Base-by-base conservation (phyloP, 1,140 invertebrate genomes). In the Pomacea maculata region DNA sequence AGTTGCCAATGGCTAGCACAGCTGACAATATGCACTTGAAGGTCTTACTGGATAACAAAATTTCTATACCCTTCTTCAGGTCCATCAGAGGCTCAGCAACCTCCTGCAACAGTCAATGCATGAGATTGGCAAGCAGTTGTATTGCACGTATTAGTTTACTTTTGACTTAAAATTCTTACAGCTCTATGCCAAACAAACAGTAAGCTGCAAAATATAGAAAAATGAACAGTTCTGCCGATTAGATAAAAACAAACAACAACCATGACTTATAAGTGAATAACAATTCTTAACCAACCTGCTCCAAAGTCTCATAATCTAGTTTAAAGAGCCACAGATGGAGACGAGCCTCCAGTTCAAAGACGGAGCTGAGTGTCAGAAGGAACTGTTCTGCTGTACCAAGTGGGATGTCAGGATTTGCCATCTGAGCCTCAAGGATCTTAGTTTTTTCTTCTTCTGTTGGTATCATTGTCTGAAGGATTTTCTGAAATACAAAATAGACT, bases 251-350 rank as follows among this genome's bases (percentile, higher is more conserved):
- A 21, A 21, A 67, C 65, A 67, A 67, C 65, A 67, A 25, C 2
- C 65, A 21, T 67, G 34, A 17, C 71, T 9, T 17, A 25, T 73
- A n/a, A 25, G 29, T 8, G 29, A 45, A 75, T 15, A 3, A 21
- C 17, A 67, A 52, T 45, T 34, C 65, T 34, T 54, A 55, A 86
- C 92, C 91, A 92, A 97, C 96, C 92, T 95, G 95, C 93, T 99
- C 98, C 83, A 96, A 95, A 89, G 95, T 96, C 91, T 99, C 98
- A 92, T 99, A 99, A 93, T 99, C 99, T 63, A 99, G 92, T 91
- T 99, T 98, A 92, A 99, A 99, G 77, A 98, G 95, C 99, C 99
- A 99, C 78, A 99, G 93, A 90, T 97, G 97, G 8, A 99, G 93
- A 85, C 99, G 93, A 54, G 98, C 97, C 52, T 96, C 95, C 68